Evolutionary conservation across 2,113 vertebrate species (phyloP).

Genomic region (Nibea albiflora): DNA sequence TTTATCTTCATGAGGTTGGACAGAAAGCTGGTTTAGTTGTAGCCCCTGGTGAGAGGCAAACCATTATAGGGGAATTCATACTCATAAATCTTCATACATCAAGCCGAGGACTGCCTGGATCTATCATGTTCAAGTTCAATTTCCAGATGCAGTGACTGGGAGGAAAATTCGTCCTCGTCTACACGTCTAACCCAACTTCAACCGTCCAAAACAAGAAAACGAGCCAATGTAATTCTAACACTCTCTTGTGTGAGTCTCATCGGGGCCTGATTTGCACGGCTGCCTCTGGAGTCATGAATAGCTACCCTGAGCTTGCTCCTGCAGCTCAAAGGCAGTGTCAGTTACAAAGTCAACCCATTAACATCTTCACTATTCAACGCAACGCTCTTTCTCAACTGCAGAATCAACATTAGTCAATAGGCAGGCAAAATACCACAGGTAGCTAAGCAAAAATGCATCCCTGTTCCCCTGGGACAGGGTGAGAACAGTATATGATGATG

Average conservation of each 20-base stretch:
- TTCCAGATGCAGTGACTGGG: slow-evolving; percentile 56
- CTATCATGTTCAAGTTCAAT: slow-evolving; percentile 64
- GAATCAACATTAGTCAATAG: slow-evolving; percentile 63
- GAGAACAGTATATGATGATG: slow-evolving; percentile 65
- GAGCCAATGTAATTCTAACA: slow-evolving; percentile 57
- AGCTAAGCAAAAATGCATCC: slow-evolving; percentile 49
- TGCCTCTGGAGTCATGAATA: slow-evolving; percentile 65
- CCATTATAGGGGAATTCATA: slow-evolving; percentile 62
- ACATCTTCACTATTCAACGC: slow-evolving; percentile 68
- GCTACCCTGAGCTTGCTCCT: slow-evolving; percentile 47
- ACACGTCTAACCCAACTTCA: slow-evolving; percentile 34
- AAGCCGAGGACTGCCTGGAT: slow-evolving; percentile 50
- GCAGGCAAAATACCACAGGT: slow-evolving; percentile 58
- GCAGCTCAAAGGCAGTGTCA: slow-evolving; percentile 66
- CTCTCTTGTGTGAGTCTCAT: slow-evolving; percentile 45
- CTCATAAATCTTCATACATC: slow-evolving; percentile 67
- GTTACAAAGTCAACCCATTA: slow-evolving; percentile 82
- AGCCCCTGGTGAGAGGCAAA: slow-evolving; percentile 69
- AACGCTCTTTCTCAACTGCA: slow-evolving; percentile 47
- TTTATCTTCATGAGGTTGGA: slow-evolving; percentile 72
- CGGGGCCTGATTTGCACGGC: slow-evolving; percentile 25
- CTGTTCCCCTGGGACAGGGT: slow-evolving; percentile 38
- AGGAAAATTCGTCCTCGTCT: slow-evolving; percentile 37
- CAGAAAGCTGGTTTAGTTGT: slow-evolving; percentile 54
- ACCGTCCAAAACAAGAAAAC: slow-evolving; percentile 56